Conservation (phyloP, 1,140 invertebrate species). For the Neocloeon triangulifer region DNA sequence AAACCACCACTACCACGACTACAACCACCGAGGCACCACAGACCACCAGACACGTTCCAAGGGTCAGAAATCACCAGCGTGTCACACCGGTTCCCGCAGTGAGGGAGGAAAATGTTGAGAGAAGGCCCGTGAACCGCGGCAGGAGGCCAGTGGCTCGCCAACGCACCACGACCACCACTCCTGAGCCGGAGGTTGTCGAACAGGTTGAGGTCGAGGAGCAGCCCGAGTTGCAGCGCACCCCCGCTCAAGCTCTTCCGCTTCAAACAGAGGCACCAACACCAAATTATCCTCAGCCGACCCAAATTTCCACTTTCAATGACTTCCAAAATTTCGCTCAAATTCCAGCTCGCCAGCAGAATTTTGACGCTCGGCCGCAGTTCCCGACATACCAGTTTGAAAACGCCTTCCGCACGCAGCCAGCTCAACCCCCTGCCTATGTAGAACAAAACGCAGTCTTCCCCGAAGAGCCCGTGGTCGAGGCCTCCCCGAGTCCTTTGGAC, state of each 20-base stretch:
- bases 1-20: constrained; percentile 11
- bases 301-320: too few species aligned
- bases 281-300: too few species aligned
- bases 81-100: constrained; percentile 12
- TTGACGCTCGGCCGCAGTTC: too few species aligned
- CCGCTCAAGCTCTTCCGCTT: constrained; percentile 11
- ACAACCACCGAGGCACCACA: constrained; percentile 13
- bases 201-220: constrained; percentile 13
- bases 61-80: constrained; percentile 18
- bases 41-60: constrained; percentile 12
- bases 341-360: too few species aligned
- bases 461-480: too few species aligned
- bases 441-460: too few species aligned
- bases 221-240: constrained; percentile 9
- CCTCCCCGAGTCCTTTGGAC: too few species aligned
- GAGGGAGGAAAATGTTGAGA: not conserved
- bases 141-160: constrained; percentile 10
- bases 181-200: constrained; percentile 8
- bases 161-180: constrained; percentile 18
- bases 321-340: too few species aligned
- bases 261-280: constrained; percentile 1
- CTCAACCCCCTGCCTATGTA: too few species aligned
- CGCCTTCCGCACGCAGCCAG: too few species aligned
- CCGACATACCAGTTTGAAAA: too few species aligned
- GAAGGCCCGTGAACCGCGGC: constrained; percentile 10